Evolutionary conservation across 2,888 invertebrate genomes (phyloP), one percentile per base, ranked within the genome.

Genomic region (Silvanus unidentatus): DNA sequence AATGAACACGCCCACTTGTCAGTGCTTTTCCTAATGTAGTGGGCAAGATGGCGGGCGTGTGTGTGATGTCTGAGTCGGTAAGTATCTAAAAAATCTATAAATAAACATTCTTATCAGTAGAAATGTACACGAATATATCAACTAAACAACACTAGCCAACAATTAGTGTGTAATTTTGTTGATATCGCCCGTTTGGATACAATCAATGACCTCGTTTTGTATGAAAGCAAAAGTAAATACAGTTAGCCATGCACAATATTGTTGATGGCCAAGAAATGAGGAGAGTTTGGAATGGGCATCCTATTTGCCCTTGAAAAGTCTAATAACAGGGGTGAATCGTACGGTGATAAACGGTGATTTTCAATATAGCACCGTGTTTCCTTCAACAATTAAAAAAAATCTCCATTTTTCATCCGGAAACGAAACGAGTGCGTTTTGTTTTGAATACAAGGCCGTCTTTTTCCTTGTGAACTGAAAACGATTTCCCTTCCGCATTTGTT

Each of bases 11-110:
- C n/a, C n/a, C n/a, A n/a, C n/a, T n/a, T n/a, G n/a, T n/a, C n/a
- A n/a, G n/a, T 22, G 22, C 22, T 22, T 22, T 22, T 22, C 22
- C 22, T 22, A 5, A 8, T 59, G 60, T 62, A 56, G 58, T 60
- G 62, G 54, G 59, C 59, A 66, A 65, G 61, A 66, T 65, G 66
- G 65, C 66, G 60, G 63, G 63, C 49, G 50, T 57, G 53, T 52
- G 50, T 54, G 58, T 62, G 60, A 57, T 63, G 63, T 63, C 63
- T 62, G 64, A 65, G 59, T 65, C 66, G 66, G 66, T 66, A 56
- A 62, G 66, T 61, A 49, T 45, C 48, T 48, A 14, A 32, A 32
- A n/a, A n/a, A 5, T 8, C 10, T 32, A 32, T 32, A 12, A 32
- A 32, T 12, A 32, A n/a, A n/a, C 32, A 32, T 5, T 32, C 11